Conservation (phyloP, 2,888 invertebrate genomes). For the Xanthorhoe designata region DNA sequence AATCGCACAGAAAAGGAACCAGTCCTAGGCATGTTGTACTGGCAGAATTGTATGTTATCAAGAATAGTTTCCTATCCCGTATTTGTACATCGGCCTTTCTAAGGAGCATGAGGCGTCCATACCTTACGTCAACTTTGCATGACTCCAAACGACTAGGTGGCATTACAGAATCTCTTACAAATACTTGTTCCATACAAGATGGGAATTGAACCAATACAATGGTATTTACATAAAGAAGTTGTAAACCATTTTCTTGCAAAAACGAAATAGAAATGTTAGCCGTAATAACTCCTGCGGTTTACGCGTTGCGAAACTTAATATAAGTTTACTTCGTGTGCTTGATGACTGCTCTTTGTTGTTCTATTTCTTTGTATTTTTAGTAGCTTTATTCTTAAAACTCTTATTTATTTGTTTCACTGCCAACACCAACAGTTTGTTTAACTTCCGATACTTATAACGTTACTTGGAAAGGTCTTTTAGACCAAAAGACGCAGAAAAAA, state of each 20-base stretch:
- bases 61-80: slow-evolving; percentile 23
- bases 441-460: too few relatives aligned
- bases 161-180: slow-evolving; percentile 29
- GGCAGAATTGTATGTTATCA: slow-evolving; percentile 19
- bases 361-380: slow-evolving; percentile 27
- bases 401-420: too few relatives aligned
- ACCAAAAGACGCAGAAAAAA: too few relatives aligned
- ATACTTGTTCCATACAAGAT: slow-evolving; percentile 42
- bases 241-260: slow-evolving; percentile 59
- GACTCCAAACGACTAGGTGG: slow-evolving; percentile 25
- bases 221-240: slow-evolving; percentile 61
- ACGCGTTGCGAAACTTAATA: slow-evolving; percentile 52
- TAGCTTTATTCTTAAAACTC: background rate
- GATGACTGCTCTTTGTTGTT: slow-evolving; percentile 42
- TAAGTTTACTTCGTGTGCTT: slow-evolving; percentile 46
- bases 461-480: too few relatives aligned
- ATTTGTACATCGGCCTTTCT: slow-evolving; percentile 30
- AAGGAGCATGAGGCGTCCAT: slow-evolving; percentile 7
- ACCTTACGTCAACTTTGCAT: slow-evolving; percentile 27
- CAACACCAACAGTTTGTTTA: too few relatives aligned
- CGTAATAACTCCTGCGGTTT: slow-evolving; percentile 53
- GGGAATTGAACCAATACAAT: slow-evolving; percentile 50
- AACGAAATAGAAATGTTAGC: slow-evolving; percentile 53
- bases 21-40: slow-evolving; percentile 24
- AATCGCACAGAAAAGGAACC: slow-evolving; percentile 33